These are phyloP conservation scores for Pelodytes ibericus DNA, from an alignment of 2,797 vertebrate genomes.

Conservation along the genomic window DNA sequence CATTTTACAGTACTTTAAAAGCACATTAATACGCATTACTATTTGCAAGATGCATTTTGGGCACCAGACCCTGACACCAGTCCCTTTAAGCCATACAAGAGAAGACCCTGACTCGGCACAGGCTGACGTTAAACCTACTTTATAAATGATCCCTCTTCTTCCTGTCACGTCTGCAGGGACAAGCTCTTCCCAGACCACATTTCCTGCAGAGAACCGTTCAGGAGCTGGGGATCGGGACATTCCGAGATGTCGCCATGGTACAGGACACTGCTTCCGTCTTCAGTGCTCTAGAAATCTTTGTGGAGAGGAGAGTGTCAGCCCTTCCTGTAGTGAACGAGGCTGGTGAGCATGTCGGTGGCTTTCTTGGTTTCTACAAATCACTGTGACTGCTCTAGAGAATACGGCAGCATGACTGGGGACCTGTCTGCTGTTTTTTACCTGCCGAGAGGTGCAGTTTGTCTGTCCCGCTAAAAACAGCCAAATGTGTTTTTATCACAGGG, in stretches of 20 bases:
- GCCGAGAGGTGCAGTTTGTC: no score
- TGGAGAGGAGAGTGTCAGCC: constrained; percentile 88
- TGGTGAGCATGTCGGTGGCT: constrained; percentile 68
- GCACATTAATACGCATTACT: no score
- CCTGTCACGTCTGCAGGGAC: constrained; percentile 66
- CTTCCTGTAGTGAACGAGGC: constrained; percentile 85
- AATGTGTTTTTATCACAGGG: no score
- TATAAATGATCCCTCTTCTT: no score
- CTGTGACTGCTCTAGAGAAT: background rate
- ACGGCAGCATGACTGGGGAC: background rate
- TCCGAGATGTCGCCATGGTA: constrained; percentile 85
- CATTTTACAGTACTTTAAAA: no score
- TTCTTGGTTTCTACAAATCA: background rate
- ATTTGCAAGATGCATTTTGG: no score
- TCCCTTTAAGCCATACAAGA: no score
- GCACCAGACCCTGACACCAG: no score
- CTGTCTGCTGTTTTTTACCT: no score
- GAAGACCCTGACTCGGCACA: no score
- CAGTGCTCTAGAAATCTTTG: constrained; percentile 86
- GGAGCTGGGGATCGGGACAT: constrained; percentile 88
- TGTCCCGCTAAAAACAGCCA: no score
- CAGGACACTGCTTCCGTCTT: constrained; percentile 79
- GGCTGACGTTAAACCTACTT: no score
- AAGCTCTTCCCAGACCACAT: constrained; percentile 77
- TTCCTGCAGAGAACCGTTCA: constrained; percentile 81